Conservation (phyloP, 2,797 vertebrate genomes). For the Mycteria americana region DNA sequence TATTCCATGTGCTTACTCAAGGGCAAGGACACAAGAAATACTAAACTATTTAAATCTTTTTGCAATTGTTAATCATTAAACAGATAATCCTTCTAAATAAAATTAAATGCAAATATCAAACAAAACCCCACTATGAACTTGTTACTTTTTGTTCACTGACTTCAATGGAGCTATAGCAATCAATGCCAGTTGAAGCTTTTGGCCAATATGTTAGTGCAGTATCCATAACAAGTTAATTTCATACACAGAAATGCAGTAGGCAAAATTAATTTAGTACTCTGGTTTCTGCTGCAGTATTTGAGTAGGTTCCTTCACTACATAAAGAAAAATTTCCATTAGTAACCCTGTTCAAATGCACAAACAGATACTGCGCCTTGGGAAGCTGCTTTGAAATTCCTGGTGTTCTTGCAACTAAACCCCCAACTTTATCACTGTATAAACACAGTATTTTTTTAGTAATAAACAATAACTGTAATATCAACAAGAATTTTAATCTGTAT, state of each 20-base stretch:
- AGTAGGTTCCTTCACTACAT: not conserved
- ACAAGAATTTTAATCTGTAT: not conserved
- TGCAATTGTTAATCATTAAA: not conserved
- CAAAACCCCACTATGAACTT: not conserved
- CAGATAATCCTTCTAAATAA: not conserved
- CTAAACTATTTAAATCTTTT: not conserved
- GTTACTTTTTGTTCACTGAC: not conserved
- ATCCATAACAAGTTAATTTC: not conserved
- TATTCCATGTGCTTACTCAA: not conserved
- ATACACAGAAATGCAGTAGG: fast-evolving
- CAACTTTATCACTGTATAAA: not conserved
- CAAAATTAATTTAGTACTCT: not conserved
- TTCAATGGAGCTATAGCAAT: not conserved
- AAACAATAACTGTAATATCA: not conserved
- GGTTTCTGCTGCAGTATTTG: not conserved
- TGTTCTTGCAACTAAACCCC: not conserved
- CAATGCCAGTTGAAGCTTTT: not conserved
- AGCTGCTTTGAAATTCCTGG: not conserved
- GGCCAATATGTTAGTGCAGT: not conserved
- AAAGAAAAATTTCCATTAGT: not conserved
- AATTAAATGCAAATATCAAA: not conserved
- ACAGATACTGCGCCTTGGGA: not conserved
- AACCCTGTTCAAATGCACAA: not conserved
- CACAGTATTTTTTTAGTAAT: fast-evolving
- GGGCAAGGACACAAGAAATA: not conserved